A percentile compares a stretch with the other conserved stretches of the same genome.
Conservation (phyloP, 53 echinoderm and acorn worm species). For the Luidia sarsii region DNA sequence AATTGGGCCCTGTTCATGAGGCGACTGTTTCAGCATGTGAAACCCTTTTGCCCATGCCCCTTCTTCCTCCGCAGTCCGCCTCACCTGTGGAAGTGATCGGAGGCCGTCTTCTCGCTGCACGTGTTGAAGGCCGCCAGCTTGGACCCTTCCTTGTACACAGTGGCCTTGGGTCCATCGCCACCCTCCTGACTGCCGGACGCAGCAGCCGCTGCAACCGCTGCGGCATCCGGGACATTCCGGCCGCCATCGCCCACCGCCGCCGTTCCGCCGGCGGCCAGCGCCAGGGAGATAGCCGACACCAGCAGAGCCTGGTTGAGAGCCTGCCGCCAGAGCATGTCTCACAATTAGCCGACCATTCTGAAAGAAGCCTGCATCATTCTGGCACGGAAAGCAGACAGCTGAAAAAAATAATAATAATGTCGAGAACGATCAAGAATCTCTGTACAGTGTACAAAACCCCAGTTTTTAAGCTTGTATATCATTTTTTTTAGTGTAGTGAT, state of each 20-base stretch:
- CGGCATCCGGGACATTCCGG: too few species aligned
- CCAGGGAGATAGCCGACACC: slow-evolving; percentile 30
- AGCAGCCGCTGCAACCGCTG: background rate
- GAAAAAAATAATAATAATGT: background rate
- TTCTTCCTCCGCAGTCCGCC: too few species aligned
- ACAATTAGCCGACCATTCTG: background rate
- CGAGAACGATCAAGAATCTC: background rate
- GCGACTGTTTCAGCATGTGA: too few species aligned
- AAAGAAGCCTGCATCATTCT: background rate
- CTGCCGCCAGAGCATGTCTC: slow-evolving; percentile 7
- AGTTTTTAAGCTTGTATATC: too few species aligned
- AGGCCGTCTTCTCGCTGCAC: slow-evolving; percentile 42
- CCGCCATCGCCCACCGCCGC: background rate
- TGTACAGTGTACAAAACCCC: background rate
- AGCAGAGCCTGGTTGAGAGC: slow-evolving; percentile 24
- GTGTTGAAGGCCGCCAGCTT: slow-evolving; percentile 36
- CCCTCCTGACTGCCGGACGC: background rate
- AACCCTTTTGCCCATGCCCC: too few species aligned
- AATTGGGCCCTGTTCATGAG: too few species aligned
- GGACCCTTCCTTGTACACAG: slow-evolving; percentile 17
- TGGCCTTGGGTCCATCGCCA: background rate
- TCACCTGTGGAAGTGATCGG: slow-evolving; percentile 25
- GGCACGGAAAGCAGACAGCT: background rate
- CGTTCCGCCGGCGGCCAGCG: background rate
- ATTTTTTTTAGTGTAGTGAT: too few species aligned